Percentiles rank a stretch among this genome's conserved stretches.
Conservation (phyloP, 2,113 vertebrate genomes). For the Anhinga rufa region DNA sequence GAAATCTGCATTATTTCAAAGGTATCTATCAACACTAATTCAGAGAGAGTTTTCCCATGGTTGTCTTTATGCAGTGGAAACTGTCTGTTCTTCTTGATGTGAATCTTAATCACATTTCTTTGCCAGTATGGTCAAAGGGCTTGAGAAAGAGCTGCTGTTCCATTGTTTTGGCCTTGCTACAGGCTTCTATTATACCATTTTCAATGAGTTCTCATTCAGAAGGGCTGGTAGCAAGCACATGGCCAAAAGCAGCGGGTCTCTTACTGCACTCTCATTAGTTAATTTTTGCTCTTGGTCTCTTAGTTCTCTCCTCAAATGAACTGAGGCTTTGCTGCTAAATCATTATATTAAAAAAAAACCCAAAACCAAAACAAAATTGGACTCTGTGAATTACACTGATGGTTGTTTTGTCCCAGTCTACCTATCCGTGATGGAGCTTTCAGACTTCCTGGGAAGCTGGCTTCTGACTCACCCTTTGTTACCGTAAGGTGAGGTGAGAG, state of each 20-base stretch:
- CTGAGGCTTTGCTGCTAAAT: not conserved
- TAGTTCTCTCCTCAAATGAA: not conserved
- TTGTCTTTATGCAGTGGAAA: constrained; percentile 2
- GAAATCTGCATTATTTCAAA: not conserved
- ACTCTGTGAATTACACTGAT: not conserved
- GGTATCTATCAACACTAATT: not conserved
- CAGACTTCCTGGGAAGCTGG: not conserved
- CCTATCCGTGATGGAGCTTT: not conserved
- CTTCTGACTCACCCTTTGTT: not conserved
- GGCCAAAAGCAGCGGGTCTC: not conserved
- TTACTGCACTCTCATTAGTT: constrained; percentile 11
- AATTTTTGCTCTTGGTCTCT: not conserved
- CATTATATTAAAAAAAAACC: not conserved
- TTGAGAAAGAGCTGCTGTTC: constrained; percentile 40
- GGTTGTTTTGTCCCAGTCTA: not conserved
- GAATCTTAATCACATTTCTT: constrained; percentile 41
- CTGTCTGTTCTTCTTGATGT: constrained; percentile 10
- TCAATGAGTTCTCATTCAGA: constrained; percentile 25
- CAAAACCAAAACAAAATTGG: not conserved
- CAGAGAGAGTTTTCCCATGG: not conserved
- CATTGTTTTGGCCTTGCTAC: constrained; percentile 6
- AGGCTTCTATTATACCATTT: constrained; percentile 15
- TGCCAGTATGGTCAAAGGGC: constrained; percentile 18
- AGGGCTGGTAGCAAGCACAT: not conserved
- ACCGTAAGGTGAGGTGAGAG: accelerated